phyloP scores from a whole-genome alignment of 1,140 invertebrate species.

The Frieseomelitta varia region DNA sequence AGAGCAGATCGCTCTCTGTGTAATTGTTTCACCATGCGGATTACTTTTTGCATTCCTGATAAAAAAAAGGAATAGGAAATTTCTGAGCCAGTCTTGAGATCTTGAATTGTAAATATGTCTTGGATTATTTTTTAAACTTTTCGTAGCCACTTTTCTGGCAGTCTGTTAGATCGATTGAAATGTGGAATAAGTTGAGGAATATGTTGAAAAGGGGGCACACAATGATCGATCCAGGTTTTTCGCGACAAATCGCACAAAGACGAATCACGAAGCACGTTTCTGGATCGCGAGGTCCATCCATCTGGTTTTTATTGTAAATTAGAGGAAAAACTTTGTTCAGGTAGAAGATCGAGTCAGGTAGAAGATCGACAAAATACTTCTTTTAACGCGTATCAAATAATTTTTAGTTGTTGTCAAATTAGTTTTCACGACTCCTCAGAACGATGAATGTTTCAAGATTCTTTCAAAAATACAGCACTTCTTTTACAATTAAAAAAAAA shows the following conservation, averaged over 20 bases:
- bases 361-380: too few species aligned
- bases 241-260: constrained; percentile 45
- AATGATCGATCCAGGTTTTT: constrained; percentile 24
- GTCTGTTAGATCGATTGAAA: too few species aligned
- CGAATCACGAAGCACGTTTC: constrained; percentile 25
- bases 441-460: too few species aligned
- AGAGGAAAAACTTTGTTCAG: neutral
- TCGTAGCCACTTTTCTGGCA: too few species aligned
- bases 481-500: neutral
- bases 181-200: neutral
- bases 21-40: too few species aligned
- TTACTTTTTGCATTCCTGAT: too few species aligned
- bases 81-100: too few species aligned
- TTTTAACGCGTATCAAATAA: neutral
- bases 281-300: neutral
- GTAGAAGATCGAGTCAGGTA: neutral
- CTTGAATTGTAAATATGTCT: too few species aligned
- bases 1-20: too few species aligned
- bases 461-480: neutral
- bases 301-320: constrained; percentile 29
- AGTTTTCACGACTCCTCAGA: neutral
- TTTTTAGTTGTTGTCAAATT: neutral
- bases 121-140: too few species aligned
- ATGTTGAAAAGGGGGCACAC: constrained; percentile 4
- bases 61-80: too few species aligned